Evolutionary conservation across 1,140 invertebrate species (phyloP), one percentile per base, ranked within the genome.

Genomic region (Euglossa dilemma): DNA sequence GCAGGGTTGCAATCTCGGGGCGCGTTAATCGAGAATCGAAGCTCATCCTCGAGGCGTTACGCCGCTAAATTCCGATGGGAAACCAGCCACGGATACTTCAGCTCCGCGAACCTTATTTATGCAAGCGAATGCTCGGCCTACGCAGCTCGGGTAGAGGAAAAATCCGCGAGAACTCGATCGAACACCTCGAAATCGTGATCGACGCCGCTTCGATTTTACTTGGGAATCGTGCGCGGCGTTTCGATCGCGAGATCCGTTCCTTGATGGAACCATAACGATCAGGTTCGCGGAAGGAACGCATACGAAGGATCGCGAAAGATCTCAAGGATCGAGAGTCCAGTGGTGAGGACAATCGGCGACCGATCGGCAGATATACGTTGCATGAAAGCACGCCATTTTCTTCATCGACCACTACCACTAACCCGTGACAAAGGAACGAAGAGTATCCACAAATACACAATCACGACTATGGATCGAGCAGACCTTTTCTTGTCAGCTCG

Each of bases 21-120:
- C n/a, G 57, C 73, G 52, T 83, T 77, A 71, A 83, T 83, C 80
- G 80, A 61, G 52, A 77, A 83, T 70, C 73, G 80, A 83, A 56
- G 28, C 25, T 25, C 45, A 71, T 72, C 56, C 25, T 54, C n/a
- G n/a, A 20, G 7, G 12, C 72, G 16, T 59, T 59, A 6, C 14
- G 36, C 70, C 7, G 57, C 52, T 45, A 57, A 63, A 75, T 63
- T 63, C 73, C 18, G 28, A 23, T 23, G 5, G 28, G 18, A 0
- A 20, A n/a, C n/a, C 45, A 14, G 14, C 36, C 23, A 1, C 8
- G 7, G 25, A 59, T 14, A 76, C n/a, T 50, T 75, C 20, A 52
- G 25, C 18, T 11, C 14, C 73, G 59, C 8, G 57, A 63, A 6
- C 57, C 20, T 76, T 52, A 64, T 76, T 64, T 50, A 76, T 47